These are phyloP conservation scores for Oscheius sp. DNA, from an alignment of 2,888 invertebrate species.

Conservation along the genomic window DNA sequence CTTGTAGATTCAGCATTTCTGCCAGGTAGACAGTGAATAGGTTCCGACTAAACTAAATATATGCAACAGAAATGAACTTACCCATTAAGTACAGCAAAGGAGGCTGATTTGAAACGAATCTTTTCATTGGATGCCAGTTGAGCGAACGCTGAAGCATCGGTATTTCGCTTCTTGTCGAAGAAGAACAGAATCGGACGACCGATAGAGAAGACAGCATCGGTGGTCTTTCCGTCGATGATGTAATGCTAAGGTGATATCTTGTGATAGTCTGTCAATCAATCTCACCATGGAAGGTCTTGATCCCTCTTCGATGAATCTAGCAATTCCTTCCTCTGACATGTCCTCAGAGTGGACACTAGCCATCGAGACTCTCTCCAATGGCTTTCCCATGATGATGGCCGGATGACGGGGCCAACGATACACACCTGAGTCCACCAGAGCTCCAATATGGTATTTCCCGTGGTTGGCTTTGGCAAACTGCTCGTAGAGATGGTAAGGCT, in stretches of 20 bases:
- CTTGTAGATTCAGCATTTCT: background rate
- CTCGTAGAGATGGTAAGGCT: slow-evolving; percentile 43
- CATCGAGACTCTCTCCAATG: slow-evolving; percentile 41
- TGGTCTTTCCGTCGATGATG: slow-evolving; percentile 4
- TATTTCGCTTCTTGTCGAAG: slow-evolving; percentile 39
- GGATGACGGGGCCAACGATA: slow-evolving; percentile 49
- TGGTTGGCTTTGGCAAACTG: slow-evolving; percentile 46
- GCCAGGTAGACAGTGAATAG: slow-evolving; percentile 12
- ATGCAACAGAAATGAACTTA: background rate
- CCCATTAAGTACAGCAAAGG: slow-evolving; percentile 31
- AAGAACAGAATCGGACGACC: slow-evolving; percentile 41
- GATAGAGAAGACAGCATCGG: background rate
- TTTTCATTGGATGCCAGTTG: slow-evolving; percentile 38
- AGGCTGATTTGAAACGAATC: slow-evolving; percentile 6
- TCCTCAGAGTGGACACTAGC: slow-evolving; percentile 48
- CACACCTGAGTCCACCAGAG: slow-evolving; percentile 41
- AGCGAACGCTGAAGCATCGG: slow-evolving; percentile 41
- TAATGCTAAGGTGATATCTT: slow-evolving; percentile 22
- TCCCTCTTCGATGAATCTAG: slow-evolving; percentile 40
- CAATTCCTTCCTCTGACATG: slow-evolving; percentile 43
- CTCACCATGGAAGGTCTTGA: slow-evolving; percentile 40
- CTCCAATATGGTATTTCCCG: slow-evolving; percentile 50
- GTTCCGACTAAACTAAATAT: background rate
- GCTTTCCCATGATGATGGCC: slow-evolving; percentile 56
- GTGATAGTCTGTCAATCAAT: background rate